These are phyloP conservation scores for Lophochroa leadbeateri DNA, from an alignment of 2,113 vertebrate genomes.

Conservation along the genomic window DNA sequence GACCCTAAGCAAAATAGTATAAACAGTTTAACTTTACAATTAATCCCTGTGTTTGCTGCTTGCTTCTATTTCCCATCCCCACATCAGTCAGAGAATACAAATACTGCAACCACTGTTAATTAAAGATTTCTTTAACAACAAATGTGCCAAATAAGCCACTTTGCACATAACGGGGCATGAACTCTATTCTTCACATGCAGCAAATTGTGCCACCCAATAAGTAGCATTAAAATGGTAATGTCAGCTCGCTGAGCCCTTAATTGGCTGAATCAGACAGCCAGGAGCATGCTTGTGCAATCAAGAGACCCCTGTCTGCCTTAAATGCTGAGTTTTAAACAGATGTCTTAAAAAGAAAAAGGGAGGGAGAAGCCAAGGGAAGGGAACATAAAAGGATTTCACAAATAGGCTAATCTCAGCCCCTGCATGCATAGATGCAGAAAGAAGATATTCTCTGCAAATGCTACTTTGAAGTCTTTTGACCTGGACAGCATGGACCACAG, in stretches of 20 bases:
- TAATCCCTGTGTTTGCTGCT: slow-evolving; percentile 18
- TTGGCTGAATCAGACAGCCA: slow-evolving; percentile 23
- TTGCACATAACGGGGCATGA: neutral
- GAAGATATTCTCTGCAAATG: neutral
- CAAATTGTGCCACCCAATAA: slow-evolving; percentile 39
- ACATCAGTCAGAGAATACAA: slow-evolving; percentile 18
- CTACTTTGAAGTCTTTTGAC: neutral
- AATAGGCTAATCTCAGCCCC: neutral
- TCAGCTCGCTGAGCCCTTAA: slow-evolving; percentile 23
- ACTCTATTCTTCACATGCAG: slow-evolving; percentile 17
- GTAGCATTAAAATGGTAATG: slow-evolving; percentile 29
- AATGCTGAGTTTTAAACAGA: slow-evolving; percentile 31
- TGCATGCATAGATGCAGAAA: neutral
- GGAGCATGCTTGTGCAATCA: slow-evolving; percentile 22
- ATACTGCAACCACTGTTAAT: slow-evolving; percentile 31
- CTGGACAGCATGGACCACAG: neutral
- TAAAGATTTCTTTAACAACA: slow-evolving; percentile 40
- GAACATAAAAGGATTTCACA: slow-evolving; percentile 15
- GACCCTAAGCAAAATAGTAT: neutral
- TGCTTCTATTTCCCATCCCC: neutral
- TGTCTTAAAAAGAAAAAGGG: neutral
- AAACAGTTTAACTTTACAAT: slow-evolving; percentile 8
- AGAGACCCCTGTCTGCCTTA: neutral
- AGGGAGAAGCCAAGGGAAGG: neutral
- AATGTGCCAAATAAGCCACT: slow-evolving; percentile 33